These are phyloP conservation scores for Stigmatopora nigra DNA, from an alignment of 2,113 vertebrate species.

Conservation along the genomic window DNA sequence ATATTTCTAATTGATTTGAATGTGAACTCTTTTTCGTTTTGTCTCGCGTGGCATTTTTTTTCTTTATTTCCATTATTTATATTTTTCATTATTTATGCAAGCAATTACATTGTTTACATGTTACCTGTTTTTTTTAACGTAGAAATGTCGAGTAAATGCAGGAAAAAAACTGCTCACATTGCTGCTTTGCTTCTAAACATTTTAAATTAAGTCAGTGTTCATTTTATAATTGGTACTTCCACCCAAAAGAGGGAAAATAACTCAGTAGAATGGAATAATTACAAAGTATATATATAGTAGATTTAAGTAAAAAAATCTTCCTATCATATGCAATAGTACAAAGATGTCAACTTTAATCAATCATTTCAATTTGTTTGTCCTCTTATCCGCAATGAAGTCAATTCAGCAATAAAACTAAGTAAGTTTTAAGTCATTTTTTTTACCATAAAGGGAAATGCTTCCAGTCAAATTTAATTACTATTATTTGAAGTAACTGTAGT, in stretches of 20 bases:
- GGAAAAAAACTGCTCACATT: not conserved
- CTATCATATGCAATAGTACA: conserved; percentile 3
- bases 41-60: conserved; percentile 8
- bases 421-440: too few relatives aligned
- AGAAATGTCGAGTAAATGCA: not conserved
- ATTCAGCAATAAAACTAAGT: not conserved
- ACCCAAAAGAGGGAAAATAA: conserved; percentile 23
- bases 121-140: conserved; percentile 13
- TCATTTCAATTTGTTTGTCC: conserved; percentile 12
- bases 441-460: conserved; percentile 18
- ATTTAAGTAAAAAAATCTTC: not conserved
- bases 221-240: conserved; percentile 36
- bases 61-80: conserved; percentile 53
- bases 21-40: conserved; percentile 15
- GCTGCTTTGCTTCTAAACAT: not conserved
- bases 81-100: conserved; percentile 52
- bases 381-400: not conserved
- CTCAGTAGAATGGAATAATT: not conserved
- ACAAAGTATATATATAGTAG: not conserved
- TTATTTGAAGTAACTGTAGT: not conserved
- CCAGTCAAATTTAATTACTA: not conserved
- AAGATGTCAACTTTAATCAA: conserved; percentile 7
- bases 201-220: conserved; percentile 17
- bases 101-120: conserved; percentile 63
- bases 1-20: conserved; percentile 12